phyloP scores from a whole-genome alignment of 2,888 invertebrate genomes.

The Ectropis crepuscularia region DNA sequence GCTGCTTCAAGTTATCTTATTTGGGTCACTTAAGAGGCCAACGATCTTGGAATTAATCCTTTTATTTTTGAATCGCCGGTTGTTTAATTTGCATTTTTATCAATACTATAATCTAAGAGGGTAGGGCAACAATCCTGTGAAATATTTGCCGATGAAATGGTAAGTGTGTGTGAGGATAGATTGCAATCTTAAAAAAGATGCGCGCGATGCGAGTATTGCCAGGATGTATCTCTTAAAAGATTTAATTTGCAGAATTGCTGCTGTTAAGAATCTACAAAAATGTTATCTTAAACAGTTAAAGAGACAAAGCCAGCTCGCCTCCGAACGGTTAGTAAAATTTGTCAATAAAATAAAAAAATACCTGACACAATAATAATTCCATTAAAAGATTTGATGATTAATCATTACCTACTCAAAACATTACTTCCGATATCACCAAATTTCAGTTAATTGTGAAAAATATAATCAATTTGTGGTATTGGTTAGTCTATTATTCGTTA shows the following conservation, averaged over 20 bases:
- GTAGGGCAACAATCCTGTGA: conserved; percentile 74
- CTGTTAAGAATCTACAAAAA: too few relatives aligned
- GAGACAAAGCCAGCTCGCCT: too few relatives aligned
- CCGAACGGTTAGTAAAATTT: too few relatives aligned
- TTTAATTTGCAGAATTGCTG: conserved; percentile 4
- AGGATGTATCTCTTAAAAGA: conserved; percentile 27
- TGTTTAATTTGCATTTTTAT: conserved; percentile 79
- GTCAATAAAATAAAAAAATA: too few relatives aligned
- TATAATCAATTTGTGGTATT: too few relatives aligned
- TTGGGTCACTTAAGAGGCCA: conserved; percentile 78
- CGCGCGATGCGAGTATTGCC: conserved; percentile 46
- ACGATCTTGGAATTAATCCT: conserved; percentile 70
- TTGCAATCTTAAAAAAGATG: conserved; percentile 51
- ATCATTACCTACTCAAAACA: too few relatives aligned
- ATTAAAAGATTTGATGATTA: too few relatives aligned
- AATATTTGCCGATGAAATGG: conserved; percentile 76
- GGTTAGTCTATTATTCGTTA: too few relatives aligned
- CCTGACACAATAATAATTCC: conserved; percentile 4
- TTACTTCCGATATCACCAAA: too few relatives aligned
- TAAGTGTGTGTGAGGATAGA: conserved; percentile 63
- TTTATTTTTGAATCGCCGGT: conserved; percentile 75
- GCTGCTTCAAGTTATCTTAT: conserved; percentile 73
- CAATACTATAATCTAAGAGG: conserved; percentile 72
- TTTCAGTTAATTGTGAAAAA: too few relatives aligned
- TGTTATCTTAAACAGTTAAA: too few relatives aligned